Conservation (phyloP, 37 sponge, comb jelly and placozoan genomes). For the Dysidea cf. avara region DNA sequence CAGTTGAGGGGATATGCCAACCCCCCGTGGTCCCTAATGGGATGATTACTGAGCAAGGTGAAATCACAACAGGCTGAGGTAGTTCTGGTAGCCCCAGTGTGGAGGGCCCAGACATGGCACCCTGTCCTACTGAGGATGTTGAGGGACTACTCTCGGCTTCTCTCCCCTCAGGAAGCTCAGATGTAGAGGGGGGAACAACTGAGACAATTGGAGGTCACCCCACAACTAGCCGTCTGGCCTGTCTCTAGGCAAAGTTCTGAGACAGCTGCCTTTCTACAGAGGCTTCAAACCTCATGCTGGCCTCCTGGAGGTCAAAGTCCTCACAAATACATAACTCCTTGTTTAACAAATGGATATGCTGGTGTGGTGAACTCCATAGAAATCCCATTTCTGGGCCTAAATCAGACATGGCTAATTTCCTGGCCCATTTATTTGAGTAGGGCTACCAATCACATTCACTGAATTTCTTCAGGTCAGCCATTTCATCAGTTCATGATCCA, state of each 20-base stretch:
- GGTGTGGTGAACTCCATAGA: slow-evolving; percentile 3
- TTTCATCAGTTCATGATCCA: slow-evolving; percentile 1
- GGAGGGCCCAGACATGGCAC: too few species aligned
- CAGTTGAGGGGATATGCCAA: too few species aligned
- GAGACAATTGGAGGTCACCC: background rate
- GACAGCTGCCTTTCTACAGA: background rate
- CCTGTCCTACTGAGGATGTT: too few species aligned
- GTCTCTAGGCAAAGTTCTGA: slow-evolving; percentile 8
- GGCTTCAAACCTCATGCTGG: slow-evolving; percentile 17
- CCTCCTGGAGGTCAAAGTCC: slow-evolving; percentile 21
- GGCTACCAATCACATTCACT: slow-evolving; percentile 18
- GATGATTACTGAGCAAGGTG: too few species aligned
- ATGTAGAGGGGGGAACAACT: too few species aligned
- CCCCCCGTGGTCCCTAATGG: too few species aligned
- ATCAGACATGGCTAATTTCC: background rate
- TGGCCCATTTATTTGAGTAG: background rate
- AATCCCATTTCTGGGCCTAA: background rate
- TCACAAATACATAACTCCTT: slow-evolving; percentile 8
- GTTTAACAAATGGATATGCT: slow-evolving; percentile 4
- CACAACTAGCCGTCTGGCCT: slow-evolving; percentile 14
- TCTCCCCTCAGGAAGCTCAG: too few species aligned
- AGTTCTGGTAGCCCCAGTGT: too few species aligned
- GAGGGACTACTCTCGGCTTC: too few species aligned
- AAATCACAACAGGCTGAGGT: too few species aligned
- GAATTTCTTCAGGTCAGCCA: slow-evolving; percentile 8